Conservation (phyloP, 2,797 vertebrate genomes). For the Oreonectes daqikongensis region DNA sequence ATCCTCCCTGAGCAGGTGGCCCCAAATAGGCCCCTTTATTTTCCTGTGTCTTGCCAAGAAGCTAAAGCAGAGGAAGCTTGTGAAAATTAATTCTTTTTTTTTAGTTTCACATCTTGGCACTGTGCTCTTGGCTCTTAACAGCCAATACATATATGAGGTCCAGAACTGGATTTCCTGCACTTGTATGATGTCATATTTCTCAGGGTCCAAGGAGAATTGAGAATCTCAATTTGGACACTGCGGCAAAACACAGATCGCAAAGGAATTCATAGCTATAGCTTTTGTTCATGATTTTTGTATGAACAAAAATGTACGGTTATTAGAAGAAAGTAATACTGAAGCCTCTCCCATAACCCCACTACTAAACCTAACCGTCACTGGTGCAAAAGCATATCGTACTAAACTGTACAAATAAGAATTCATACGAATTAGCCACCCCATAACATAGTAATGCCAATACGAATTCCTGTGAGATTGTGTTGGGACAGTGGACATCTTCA, state of each 20-base stretch:
- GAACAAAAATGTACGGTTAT: too few species aligned
- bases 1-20: constrained; percentile 71
- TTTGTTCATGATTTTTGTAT: too few species aligned
- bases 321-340: too few species aligned
- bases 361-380: too few species aligned
- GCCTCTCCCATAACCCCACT: too few species aligned
- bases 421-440: too few species aligned
- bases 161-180: constrained; percentile 41
- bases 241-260: constrained; percentile 1
- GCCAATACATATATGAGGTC: constrained; percentile 26
- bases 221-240: constrained; percentile 23
- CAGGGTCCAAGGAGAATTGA: neutral
- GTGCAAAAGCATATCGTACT: too few species aligned
- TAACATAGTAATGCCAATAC: too few species aligned
- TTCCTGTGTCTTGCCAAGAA: constrained; percentile 60
- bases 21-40: constrained; percentile 66
- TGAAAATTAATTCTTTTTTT: constrained; percentile 12
- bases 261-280: too few species aligned
- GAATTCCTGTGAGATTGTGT: too few species aligned
- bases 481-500: too few species aligned
- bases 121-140: constrained; percentile 2
- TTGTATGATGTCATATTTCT: neutral
- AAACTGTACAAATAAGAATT: too few species aligned
- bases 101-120: constrained; percentile 37
- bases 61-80: constrained; percentile 42